These are phyloP conservation scores for Helogale parvula DNA, from an alignment of 2,113 vertebrate genomes.

Conservation along the genomic window DNA sequence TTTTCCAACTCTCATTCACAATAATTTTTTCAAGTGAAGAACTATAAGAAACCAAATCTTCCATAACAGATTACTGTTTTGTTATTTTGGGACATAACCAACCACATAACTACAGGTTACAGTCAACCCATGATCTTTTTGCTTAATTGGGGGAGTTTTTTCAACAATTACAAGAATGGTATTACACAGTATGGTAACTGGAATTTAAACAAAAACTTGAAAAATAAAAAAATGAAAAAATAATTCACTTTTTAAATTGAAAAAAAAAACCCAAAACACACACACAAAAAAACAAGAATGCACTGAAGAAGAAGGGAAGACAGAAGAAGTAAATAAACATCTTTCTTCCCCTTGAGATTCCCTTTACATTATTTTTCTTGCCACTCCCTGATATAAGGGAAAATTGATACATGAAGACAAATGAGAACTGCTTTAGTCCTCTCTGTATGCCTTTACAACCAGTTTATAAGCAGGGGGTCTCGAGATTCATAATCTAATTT, in stretches of 20 bases:
- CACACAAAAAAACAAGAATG: not conserved
- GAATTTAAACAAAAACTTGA: no score
- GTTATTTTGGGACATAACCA: not conserved
- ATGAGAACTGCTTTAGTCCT: not conserved
- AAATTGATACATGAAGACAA: not conserved
- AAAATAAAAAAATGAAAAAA: no score
- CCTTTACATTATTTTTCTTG: not conserved
- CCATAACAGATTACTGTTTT: not conserved
- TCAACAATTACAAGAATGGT: not conserved
- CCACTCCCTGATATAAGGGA: not conserved
- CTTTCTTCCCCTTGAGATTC: not conserved
- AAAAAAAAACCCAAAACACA: no score
- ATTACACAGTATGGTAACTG: no score
- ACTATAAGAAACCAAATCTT: not conserved
- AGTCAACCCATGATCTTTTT: not conserved
- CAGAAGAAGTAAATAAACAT: not conserved
- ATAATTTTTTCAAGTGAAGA: not conserved
- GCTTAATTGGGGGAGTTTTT: not conserved
- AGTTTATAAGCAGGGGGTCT: not conserved
- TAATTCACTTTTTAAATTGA: no score
- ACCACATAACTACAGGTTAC: not conserved
- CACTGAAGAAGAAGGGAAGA: slow-evolving; percentile 24
- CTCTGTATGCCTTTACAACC: not conserved
- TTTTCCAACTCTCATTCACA: not conserved
- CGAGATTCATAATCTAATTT: not conserved